These are phyloP conservation scores for Xestia c-nigrum DNA, from an alignment of 2,888 invertebrate genomes.

Conservation along the genomic window DNA sequence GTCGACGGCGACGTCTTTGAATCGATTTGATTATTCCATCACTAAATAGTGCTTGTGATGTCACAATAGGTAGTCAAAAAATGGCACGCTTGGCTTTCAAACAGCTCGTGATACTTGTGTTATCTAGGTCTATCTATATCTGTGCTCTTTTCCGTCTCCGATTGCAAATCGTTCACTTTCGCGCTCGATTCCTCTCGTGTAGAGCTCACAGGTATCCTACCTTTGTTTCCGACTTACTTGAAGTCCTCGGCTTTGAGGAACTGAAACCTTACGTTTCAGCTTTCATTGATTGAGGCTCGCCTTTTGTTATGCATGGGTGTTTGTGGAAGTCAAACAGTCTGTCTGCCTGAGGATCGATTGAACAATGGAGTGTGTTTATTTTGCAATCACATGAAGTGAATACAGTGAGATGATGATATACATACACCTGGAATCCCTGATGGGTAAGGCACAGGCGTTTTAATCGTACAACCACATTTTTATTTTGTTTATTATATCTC, in stretches of 20 bases:
- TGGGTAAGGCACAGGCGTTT: no score
- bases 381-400: background rate
- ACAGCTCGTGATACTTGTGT: no score
- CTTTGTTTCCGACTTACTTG: conserved; percentile 39
- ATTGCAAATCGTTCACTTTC: conserved; percentile 11
- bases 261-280: conserved; percentile 26
- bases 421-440: background rate
- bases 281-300: conserved; percentile 17
- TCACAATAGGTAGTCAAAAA: no score
- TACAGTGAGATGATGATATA: background rate
- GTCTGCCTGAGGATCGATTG: background rate
- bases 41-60: no score
- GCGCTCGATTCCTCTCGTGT: background rate
- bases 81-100: no score
- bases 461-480: no score
- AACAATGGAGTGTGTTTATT: background rate
- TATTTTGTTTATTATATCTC: no score
- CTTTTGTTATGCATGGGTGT: conserved; percentile 10
- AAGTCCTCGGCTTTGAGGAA: conserved; percentile 37
- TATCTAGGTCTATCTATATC: no score
- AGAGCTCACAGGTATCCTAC: conserved; percentile 4
- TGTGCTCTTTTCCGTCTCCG: background rate
- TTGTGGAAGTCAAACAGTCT: background rate
- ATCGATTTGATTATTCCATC: no score
- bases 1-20: no score